A percentile compares a stretch with the other conserved stretches of the same genome.
Conservation (phyloP, 2,888 invertebrate genomes). For the Rugalucina vietnamica region DNA sequence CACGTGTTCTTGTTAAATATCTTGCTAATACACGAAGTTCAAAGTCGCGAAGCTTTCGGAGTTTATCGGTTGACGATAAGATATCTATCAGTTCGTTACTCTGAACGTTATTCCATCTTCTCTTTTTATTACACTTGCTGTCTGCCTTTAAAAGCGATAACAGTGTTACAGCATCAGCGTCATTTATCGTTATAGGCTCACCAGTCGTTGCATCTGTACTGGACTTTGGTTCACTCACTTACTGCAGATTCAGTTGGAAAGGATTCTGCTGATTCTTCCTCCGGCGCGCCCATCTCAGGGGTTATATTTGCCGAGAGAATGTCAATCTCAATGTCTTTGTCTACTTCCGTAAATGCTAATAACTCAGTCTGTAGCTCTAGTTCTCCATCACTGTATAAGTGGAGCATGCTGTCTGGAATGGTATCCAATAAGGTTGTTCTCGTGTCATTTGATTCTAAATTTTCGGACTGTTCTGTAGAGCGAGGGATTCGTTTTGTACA, state of each 20-base stretch:
- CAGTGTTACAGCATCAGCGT: not conserved
- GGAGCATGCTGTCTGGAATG: not conserved
- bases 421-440: not conserved
- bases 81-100: not conserved
- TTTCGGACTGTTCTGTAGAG: not conserved
- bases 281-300: not conserved
- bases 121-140: conserved; percentile 32
- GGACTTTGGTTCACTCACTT: not conserved
- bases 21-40: conserved; percentile 33
- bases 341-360: not conserved
- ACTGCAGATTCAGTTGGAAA: not conserved
- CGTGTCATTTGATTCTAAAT: not conserved
- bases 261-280: not conserved
- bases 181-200: not conserved
- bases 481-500: not conserved
- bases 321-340: not conserved
- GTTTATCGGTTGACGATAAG: not conserved
- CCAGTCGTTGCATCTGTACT: not conserved
- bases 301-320: not conserved
- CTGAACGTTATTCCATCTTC: conserved; percentile 15
- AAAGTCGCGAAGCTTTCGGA: conserved; percentile 27
- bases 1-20: conserved; percentile 44
- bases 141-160: conserved; percentile 34
- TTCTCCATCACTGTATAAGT: not conserved
- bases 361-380: not conserved